Evolutionary conservation across 1,140 invertebrate genomes (phyloP).

Genomic region (Radopholus similis): DNA sequence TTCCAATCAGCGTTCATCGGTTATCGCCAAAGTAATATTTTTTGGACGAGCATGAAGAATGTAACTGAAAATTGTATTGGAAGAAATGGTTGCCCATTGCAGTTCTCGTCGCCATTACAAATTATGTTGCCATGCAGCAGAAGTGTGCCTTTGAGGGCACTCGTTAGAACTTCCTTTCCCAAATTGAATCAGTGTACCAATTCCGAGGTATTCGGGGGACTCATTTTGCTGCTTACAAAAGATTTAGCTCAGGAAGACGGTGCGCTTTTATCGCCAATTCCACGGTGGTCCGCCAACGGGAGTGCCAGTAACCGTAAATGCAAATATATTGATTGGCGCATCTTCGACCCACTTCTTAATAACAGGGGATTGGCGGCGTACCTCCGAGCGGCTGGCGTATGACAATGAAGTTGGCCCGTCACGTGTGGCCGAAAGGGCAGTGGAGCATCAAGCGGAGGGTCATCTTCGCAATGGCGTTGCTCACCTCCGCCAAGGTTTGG

Average conservation of each 20-base stretch:
- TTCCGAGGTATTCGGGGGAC: not conserved
- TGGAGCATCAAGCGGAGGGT: conserved; percentile 75
- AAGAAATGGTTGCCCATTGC: too few species aligned
- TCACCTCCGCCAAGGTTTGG: conserved; percentile 64
- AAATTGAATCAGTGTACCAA: not conserved
- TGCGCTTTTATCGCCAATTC: conserved; percentile 61
- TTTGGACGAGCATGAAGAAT: too few species aligned
- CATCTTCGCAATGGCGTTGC: conserved; percentile 71
- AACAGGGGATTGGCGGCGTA: conserved; percentile 32
- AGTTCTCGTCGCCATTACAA: too few species aligned
- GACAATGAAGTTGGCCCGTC: conserved; percentile 78
- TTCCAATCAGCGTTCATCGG: too few species aligned
- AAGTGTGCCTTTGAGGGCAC: not conserved
- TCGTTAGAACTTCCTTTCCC: not conserved
- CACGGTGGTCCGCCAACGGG: conserved; percentile 27
- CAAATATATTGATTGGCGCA: conserved; percentile 7
- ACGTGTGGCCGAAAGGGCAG: conserved; percentile 94
- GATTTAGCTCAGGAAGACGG: not conserved
- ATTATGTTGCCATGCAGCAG: too few species aligned
- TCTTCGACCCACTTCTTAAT: not conserved
- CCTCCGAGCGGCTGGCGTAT: conserved; percentile 69
- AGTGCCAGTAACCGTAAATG: conserved; percentile 34
- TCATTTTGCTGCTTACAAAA: not conserved
- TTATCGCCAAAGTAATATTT: too few species aligned
- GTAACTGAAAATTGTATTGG: too few species aligned